A percentile compares a stretch with the other conserved stretches of the same genome.
phyloP scores from a whole-genome alignment of 2,888 invertebrate species.

The Dinocampus coccinellae region DNA sequence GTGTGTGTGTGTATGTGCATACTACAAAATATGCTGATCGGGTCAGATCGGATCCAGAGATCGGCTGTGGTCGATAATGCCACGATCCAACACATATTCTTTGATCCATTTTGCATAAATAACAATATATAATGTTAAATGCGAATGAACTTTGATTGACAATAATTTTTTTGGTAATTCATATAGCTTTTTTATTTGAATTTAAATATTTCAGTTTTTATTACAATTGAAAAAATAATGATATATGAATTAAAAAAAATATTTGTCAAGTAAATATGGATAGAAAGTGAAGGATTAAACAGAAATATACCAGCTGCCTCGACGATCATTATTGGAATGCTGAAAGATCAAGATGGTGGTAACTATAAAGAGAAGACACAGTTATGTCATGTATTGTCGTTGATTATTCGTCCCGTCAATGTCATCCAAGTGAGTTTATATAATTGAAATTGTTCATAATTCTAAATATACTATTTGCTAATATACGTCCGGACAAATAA shows the following conservation, averaged over 20 bases:
- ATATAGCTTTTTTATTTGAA: no score
- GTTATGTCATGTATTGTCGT: slow-evolving; percentile 54
- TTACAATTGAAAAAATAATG: not conserved
- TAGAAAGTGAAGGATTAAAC: slow-evolving; percentile 36
- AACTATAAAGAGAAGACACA: slow-evolving; percentile 54
- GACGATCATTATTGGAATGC: slow-evolving; percentile 49
- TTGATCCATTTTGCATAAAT: slow-evolving; percentile 36
- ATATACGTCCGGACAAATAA: not conserved
- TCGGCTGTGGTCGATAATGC: slow-evolving; percentile 44
- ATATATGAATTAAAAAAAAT: not conserved
- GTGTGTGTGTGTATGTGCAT: not conserved
- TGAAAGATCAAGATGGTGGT: slow-evolving; percentile 61
- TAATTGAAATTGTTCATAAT: not conserved
- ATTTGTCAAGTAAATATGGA: slow-evolving; percentile 29
- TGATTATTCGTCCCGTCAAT: slow-evolving; percentile 52
- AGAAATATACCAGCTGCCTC: slow-evolving; percentile 48
- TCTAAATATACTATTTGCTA: not conserved
- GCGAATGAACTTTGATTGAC: slow-evolving; percentile 18
- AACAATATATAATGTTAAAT: slow-evolving; percentile 8
- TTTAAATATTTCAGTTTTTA: not conserved
- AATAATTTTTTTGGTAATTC: no score
- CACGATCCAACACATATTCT: slow-evolving; percentile 28
- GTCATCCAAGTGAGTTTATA: slow-evolving; percentile 44
- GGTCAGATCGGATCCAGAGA: slow-evolving; percentile 47
- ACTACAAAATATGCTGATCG: slow-evolving; percentile 34